Percentiles rank a stretch among this genome's conserved stretches.
Conservation (phyloP, 2,888 invertebrate species). For the Salticus scenicus region DNA sequence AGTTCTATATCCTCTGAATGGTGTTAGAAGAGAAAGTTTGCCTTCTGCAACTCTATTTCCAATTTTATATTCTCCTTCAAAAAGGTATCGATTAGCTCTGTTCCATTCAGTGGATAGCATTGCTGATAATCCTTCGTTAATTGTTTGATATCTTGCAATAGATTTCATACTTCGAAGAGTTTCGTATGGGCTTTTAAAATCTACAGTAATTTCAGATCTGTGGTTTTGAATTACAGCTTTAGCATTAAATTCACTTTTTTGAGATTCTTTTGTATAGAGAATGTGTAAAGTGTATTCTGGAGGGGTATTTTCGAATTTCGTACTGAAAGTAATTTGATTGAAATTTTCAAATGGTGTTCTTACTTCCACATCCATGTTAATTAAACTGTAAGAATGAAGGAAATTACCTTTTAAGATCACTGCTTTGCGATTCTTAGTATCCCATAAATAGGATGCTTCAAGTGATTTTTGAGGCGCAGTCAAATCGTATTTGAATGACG, state of each 20-base stretch:
- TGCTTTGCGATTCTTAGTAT: slow-evolving; percentile 29
- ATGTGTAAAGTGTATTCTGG: slow-evolving; percentile 1
- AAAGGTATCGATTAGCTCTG: slow-evolving; percentile 7
- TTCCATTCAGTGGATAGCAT: slow-evolving; percentile 29
- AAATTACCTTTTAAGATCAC: slow-evolving; percentile 34
- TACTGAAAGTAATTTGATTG: slow-evolving; percentile 11
- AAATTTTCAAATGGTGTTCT: slow-evolving; percentile 44
- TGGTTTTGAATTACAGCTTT: slow-evolving; percentile 4
- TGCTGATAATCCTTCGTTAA: slow-evolving; percentile 12
- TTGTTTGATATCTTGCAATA: slow-evolving; percentile 32
- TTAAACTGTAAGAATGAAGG: slow-evolving; percentile 13
- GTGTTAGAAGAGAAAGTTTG: slow-evolving; percentile 26
- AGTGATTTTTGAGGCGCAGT: slow-evolving; percentile 34
- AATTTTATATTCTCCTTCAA: slow-evolving; percentile 30
- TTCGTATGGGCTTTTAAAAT: slow-evolving; percentile 36
- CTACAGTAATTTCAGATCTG: slow-evolving; percentile 12
- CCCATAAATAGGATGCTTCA: slow-evolving; percentile 51
- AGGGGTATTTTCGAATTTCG: not conserved
- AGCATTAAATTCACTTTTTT: slow-evolving; percentile 1
- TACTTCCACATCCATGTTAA: slow-evolving; percentile 16
- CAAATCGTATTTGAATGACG: slow-evolving; percentile 51
- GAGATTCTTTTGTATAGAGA: slow-evolving; percentile 13
- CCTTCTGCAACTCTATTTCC: slow-evolving; percentile 13
- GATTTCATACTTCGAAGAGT: slow-evolving; percentile 19
- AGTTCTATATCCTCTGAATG: slow-evolving; percentile 40